Evolutionary conservation across 1,140 invertebrate genomes (phyloP), one percentile per base, ranked within the genome.

Genomic region (Leptinotarsa lineolata): DNA sequence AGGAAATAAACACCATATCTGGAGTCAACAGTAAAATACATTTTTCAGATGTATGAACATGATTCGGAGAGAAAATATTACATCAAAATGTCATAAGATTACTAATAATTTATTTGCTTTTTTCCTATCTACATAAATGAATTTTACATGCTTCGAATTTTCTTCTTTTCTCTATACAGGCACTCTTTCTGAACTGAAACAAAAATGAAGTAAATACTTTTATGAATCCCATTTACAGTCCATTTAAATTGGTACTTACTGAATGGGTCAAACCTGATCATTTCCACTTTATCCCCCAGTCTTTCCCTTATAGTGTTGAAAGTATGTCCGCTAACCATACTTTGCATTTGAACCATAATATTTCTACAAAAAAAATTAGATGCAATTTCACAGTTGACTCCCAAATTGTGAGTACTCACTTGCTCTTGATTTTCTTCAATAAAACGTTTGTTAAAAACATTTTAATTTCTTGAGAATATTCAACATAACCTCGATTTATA

Each of bases 291-390:
- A 46, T 95, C 94, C 8, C 84, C 92, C 44, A 92, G 81, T 76
- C 93, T 87, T 74, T 93, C 92, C 68, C 94, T 86, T 45, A 91
- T 87, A 68, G 82, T 81, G 59, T 88, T 88, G 46, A 89, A 86
- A 77, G 86, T 89, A 78, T 95, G 93, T 13, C 93, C 93, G 78
- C 88, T 92, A 20, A 93, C 91, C 64, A 91, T 82, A 85, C 94
- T 95, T 82, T 94, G 89, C 84, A 93, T 86, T 70, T 92, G 68
- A 1, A 95, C 93, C 88, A 95, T 89, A 2, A 95, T 87, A 46
- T 82, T 75, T 81, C 92, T 94, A 76, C 48, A 79, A 88, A 87
- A 73, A 69, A 48, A 44, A 5, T 20, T n/a, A 74, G 16, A 39
- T 0, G 45, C n/a, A 45, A 58, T 58, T 21, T 48, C 15, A 48